These are phyloP conservation scores for Catocala sponsa DNA, from an alignment of 2,888 invertebrate species.

Conservation along the genomic window DNA sequence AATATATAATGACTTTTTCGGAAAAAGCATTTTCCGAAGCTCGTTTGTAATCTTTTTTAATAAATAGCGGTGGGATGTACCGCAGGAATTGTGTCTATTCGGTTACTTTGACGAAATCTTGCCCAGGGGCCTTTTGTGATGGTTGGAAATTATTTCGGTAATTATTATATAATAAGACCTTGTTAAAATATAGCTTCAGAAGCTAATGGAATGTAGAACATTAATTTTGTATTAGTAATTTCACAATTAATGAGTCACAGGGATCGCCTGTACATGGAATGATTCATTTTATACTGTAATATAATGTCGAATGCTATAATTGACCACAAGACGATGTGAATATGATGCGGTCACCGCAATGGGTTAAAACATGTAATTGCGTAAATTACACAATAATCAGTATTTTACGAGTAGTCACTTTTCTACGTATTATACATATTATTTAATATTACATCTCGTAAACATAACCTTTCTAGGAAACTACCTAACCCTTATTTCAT, in stretches of 20 bases:
- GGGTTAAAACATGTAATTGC: neutral
- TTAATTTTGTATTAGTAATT: too few species aligned
- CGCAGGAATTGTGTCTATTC: conserved; percentile 25
- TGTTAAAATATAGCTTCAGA: conserved; percentile 5
- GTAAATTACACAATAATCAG: too few species aligned
- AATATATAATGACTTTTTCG: too few species aligned
- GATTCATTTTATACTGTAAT: neutral
- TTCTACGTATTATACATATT: too few species aligned
- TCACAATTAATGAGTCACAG: neutral
- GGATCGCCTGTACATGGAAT: neutral
- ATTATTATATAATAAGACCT: conserved; percentile 14
- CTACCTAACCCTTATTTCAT: too few species aligned
- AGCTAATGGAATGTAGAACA: neutral
- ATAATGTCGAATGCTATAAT: neutral
- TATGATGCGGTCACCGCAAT: neutral
- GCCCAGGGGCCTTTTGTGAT: conserved; percentile 34
- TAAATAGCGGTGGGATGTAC: conserved; percentile 33
- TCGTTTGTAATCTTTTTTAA: conserved; percentile 14
- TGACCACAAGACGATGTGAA: neutral
- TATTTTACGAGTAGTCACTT: too few species aligned
- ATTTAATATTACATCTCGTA: too few species aligned
- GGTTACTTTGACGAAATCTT: conserved; percentile 25
- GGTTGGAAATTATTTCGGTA: conserved; percentile 15
- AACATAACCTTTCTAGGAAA: too few species aligned
- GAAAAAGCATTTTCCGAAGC: conserved; percentile 18